phyloP scores from a whole-genome alignment of 2,113 vertebrate species.

The Brachyhypopomus occidentalis region DNA sequence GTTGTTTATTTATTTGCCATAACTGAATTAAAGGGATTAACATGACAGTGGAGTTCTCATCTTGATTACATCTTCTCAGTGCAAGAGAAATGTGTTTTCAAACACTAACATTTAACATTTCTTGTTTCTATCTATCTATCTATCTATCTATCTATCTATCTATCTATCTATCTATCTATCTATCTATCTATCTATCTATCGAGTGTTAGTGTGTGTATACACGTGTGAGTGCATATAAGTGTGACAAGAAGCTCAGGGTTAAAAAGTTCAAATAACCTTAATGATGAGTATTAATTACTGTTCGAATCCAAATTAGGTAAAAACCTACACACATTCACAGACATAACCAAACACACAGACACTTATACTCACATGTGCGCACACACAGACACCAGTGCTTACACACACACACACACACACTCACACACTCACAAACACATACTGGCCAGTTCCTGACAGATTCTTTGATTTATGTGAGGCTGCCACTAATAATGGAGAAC shows the following conservation, averaged over 20 bases:
- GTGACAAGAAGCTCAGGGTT: background rate
- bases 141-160: no score
- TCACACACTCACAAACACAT: conserved; percentile 42
- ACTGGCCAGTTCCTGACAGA: conserved; percentile 81
- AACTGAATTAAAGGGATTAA: background rate
- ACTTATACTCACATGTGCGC: no score
- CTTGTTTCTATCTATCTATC: no score
- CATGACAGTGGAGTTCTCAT: background rate
- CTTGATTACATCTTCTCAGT: no score
- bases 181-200: background rate
- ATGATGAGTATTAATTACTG: background rate
- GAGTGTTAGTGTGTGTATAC: background rate
- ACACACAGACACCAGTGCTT: no score
- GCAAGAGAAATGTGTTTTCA: no score
- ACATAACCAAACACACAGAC: no score
- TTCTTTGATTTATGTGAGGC: conserved; percentile 93
- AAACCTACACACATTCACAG: background rate
- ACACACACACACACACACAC: conserved; percentile 45
- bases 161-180: no score
- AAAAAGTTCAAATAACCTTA: background rate
- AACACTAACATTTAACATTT: background rate
- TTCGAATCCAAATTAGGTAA: conserved; percentile 5
- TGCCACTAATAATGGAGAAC: conserved; percentile 91
- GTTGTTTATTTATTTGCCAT: background rate
- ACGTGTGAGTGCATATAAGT: conserved; percentile 9